phyloP scores from a whole-genome alignment of 2,797 vertebrate genomes.

The Lateolabrax maculatus region DNA sequence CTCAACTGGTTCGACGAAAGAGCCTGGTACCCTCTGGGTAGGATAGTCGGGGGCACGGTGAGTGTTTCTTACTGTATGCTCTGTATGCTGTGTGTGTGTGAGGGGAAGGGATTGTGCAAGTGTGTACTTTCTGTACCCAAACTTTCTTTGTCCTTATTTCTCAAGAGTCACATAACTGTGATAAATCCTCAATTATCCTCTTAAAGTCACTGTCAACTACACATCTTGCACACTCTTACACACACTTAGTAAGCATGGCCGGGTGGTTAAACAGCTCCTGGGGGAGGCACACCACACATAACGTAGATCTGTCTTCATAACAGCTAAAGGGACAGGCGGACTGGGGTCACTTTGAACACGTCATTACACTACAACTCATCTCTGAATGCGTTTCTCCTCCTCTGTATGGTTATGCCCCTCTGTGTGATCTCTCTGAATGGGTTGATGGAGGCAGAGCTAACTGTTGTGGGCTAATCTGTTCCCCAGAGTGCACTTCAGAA shows the following conservation, averaged over 20 bases:
- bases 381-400: slow-evolving; percentile 12
- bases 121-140: not conserved
- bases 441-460: slow-evolving; percentile 17
- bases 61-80: slow-evolving; percentile 83
- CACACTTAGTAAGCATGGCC: not conserved
- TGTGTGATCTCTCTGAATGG: not conserved
- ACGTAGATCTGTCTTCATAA: slow-evolving; percentile 48
- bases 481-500: slow-evolving; percentile 9
- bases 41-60: slow-evolving; percentile 96
- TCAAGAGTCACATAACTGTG: slow-evolving; percentile 19
- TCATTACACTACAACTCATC: slow-evolving; percentile 45
- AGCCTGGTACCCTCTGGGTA: slow-evolving; percentile 95
- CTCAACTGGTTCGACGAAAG: slow-evolving; percentile 97
- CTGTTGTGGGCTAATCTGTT: slow-evolving; percentile 29
- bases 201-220: slow-evolving; percentile 6
- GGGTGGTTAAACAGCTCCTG: slow-evolving; percentile 30
- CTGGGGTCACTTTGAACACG: slow-evolving; percentile 50
- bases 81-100: not conserved
- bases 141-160: slow-evolving; percentile 29
- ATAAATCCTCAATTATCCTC: slow-evolving; percentile 39
- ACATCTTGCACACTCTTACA: not conserved
- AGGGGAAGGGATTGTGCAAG: not conserved
- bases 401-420: slow-evolving; percentile 21
- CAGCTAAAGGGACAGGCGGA: slow-evolving; percentile 26
- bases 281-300: slow-evolving; percentile 20